Evolutionary conservation across 2,113 vertebrate genomes (phyloP), one percentile per base, ranked within the genome.

Genomic region (Aplodontia rufa): DNA sequence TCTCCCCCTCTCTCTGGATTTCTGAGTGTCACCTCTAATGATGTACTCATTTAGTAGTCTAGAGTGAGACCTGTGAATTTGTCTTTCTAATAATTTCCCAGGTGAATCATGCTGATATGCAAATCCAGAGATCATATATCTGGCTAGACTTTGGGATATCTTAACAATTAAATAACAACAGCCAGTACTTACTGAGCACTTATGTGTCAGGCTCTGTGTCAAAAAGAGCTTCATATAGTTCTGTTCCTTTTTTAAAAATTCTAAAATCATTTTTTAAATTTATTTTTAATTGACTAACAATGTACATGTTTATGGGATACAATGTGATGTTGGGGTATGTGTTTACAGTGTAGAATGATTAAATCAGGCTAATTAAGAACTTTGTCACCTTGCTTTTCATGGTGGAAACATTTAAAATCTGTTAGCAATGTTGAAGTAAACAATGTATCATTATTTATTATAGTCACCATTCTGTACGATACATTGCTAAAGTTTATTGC

Each of bases 141-240:
- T 75, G 84, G 81, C 45, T 20, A 49, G 78, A 47, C 45, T 95
- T 35, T 88, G 42, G 53, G 71, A 85, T 85, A 22, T 87, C 51
- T 62, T 86, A 53, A 82, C 92, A 88, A 94, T 85, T 92, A 87
- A 88, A 76, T 76, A 81, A 69, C 32, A 58, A 37, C 16, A 83
- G 9, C 1, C 40, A 90, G 17, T n/a, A 88, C 51, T 94, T 94
- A 86, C 26, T 28, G 75, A 97, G 58, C 37, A 45, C 45, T 75
- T 90, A 51, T 76, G 37, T 94, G 75, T 81, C 71, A 94, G 81
- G 35, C 32, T 66, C 35, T 81, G 11, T 88, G 68, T 78, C 81
- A 78, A 68, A 71, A 72, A 75, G 66, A 69, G 51, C 51, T 93
- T 85, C 75, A 45, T 83, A 55, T 51, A 84, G 37, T 75, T 95